Conservation (phyloP, 2,888 invertebrate species). For the Aleiodes testaceus region DNA sequence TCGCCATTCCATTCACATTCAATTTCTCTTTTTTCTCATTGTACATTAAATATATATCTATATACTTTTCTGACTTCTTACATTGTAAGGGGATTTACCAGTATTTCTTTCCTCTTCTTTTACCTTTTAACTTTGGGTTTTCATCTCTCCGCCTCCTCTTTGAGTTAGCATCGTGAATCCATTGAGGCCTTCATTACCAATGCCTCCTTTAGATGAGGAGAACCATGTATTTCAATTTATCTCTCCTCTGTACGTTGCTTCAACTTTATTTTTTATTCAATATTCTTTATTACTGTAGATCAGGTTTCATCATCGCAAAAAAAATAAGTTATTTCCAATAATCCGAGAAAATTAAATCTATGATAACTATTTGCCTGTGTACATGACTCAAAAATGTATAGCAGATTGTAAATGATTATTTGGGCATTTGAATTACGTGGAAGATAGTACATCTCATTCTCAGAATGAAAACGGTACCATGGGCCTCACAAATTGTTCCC, state of each 20-base stretch:
- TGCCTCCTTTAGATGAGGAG: slow-evolving; percentile 2
- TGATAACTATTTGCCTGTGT: not conserved
- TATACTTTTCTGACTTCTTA: not conserved
- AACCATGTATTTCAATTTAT: slow-evolving; percentile 18
- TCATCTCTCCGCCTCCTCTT: slow-evolving; percentile 48
- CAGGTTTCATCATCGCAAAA: not conserved
- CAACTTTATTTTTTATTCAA: not conserved
- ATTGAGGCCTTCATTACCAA: slow-evolving; percentile 5
- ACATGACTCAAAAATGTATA: slow-evolving; percentile 6
- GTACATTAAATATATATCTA: not conserved
- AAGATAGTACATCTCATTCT: slow-evolving; percentile 2
- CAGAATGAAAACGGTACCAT: slow-evolving; percentile 17
- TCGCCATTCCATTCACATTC: slow-evolving; percentile 57
- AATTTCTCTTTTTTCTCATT: slow-evolving; percentile 20
- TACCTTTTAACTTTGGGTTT: slow-evolving; percentile 6
- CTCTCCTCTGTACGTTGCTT: not conserved
- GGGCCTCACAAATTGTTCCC: slow-evolving; percentile 1
- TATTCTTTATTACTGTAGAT: slow-evolving; percentile 6
- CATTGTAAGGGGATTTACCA: not conserved
- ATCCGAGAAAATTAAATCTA: too few species aligned
- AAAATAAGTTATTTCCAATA: too few species aligned
- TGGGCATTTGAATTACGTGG: slow-evolving; percentile 3
- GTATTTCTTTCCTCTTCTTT: not conserved
- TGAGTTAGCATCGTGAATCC: slow-evolving; percentile 30
- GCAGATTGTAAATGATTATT: slow-evolving; percentile 22